Evolutionary conservation across 1,140 invertebrate species (phyloP).

Genomic region (Drosophila triauraria): DNA sequence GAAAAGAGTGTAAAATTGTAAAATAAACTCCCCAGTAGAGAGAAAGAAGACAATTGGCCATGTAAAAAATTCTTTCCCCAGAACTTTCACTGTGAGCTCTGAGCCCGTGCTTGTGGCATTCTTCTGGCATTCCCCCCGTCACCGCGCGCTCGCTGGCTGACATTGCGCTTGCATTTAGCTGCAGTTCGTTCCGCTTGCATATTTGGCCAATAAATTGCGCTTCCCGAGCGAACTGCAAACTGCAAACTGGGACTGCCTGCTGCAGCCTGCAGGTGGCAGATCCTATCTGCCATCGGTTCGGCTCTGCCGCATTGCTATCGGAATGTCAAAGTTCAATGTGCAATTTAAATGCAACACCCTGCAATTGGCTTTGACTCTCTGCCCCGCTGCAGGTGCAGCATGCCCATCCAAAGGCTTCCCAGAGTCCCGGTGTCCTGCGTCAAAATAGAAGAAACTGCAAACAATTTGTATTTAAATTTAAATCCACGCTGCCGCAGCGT

Average conservation of each 20-base stretch:
- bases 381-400: conserved; percentile 43
- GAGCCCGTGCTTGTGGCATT: background rate
- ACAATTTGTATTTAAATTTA: conserved; percentile 84
- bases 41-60: background rate
- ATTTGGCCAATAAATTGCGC: conserved; percentile 74
- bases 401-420: background rate
- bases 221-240: conserved; percentile 18
- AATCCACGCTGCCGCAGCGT: conserved; percentile 61
- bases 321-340: conserved; percentile 82
- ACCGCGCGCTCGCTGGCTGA: conserved; percentile 3
- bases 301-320: conserved; percentile 40
- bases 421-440: background rate
- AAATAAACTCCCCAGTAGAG: too few species aligned
- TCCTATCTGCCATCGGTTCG: conserved; percentile 57
- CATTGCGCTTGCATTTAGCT: conserved; percentile 68
- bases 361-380: conserved; percentile 46
- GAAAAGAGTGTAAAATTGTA: too few species aligned
- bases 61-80: background rate
- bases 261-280: conserved; percentile 37
- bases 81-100: conserved; percentile 1
- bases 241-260: conserved; percentile 12
- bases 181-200: conserved; percentile 72
- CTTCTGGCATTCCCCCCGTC: conserved; percentile 43
- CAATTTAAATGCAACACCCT: conserved; percentile 79
- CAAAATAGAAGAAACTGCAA: conserved; percentile 57